Conservation (phyloP, 2,113 vertebrate genomes). For the Pandion haliaetus region DNA sequence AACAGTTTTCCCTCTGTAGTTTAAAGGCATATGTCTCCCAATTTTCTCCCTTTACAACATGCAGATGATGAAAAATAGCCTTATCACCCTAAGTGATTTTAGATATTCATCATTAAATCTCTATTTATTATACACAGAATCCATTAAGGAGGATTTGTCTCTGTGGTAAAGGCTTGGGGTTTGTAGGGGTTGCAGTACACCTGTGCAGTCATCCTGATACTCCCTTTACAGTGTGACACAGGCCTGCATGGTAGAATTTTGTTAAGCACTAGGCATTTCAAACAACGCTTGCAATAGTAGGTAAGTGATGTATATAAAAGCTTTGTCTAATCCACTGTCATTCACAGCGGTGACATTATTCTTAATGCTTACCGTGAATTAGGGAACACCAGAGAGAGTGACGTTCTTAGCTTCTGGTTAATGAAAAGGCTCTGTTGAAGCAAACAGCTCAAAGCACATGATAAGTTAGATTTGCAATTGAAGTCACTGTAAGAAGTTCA, state of each 20-base stretch:
- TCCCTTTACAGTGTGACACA: neutral
- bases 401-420: neutral
- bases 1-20: neutral
- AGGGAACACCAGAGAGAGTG: neutral
- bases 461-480: neutral
- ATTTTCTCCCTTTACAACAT: neutral
- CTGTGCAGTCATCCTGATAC: neutral
- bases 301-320: neutral
- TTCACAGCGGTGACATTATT: neutral
- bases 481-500: neutral
- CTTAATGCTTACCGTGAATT: neutral
- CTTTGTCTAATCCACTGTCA: neutral
- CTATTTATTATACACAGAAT: neutral
- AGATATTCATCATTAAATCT: slow-evolving; percentile 1
- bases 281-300: neutral
- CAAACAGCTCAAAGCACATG: neutral
- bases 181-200: neutral
- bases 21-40: neutral
- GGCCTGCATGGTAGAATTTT: neutral
- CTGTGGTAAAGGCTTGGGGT: neutral
- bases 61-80: slow-evolving; percentile 11
- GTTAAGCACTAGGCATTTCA: neutral
- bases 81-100: neutral
- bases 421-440: neutral
- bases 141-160: neutral